These are phyloP conservation scores for Trichopria drosophilae DNA, from an alignment of 2,888 invertebrate species.

Conservation along the genomic window DNA sequence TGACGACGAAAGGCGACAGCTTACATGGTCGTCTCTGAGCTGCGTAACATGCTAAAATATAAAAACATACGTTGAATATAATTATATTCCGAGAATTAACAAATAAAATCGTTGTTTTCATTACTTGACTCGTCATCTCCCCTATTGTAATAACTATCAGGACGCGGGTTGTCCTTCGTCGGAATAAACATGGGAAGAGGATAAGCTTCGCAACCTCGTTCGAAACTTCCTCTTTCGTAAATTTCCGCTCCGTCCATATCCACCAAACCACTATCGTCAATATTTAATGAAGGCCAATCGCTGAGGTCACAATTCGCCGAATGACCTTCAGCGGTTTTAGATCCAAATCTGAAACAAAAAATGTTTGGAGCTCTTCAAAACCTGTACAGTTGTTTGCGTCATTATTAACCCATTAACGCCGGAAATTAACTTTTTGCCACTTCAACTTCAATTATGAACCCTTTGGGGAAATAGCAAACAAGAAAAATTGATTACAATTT, in stretches of 20 bases:
- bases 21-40: constrained; percentile 77
- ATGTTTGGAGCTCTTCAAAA: too few relatives aligned
- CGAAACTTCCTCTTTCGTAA: constrained; percentile 80
- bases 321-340: constrained; percentile 63
- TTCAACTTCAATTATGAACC: too few relatives aligned
- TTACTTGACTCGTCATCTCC: neutral
- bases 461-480: too few relatives aligned
- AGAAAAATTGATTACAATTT: too few relatives aligned
- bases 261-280: constrained; percentile 65
- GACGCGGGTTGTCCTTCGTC: too few relatives aligned
- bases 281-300: constrained; percentile 71
- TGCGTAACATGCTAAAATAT: constrained; percentile 71
- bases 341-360: constrained; percentile 65
- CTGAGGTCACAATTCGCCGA: constrained; percentile 78
- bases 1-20: constrained; percentile 68
- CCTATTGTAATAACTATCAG: too few relatives aligned
- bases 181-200: constrained; percentile 41
- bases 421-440: too few relatives aligned
- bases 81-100: constrained; percentile 9
- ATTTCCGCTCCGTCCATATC: constrained; percentile 71
- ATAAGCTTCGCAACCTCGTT: constrained; percentile 78
- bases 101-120: neutral
- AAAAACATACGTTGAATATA: constrained; percentile 21
- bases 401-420: too few relatives aligned
- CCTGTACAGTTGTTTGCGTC: too few relatives aligned